Base-by-base conservation (phyloP, 2,797 vertebrate species). In the Peromyscus nudipes region DNA sequence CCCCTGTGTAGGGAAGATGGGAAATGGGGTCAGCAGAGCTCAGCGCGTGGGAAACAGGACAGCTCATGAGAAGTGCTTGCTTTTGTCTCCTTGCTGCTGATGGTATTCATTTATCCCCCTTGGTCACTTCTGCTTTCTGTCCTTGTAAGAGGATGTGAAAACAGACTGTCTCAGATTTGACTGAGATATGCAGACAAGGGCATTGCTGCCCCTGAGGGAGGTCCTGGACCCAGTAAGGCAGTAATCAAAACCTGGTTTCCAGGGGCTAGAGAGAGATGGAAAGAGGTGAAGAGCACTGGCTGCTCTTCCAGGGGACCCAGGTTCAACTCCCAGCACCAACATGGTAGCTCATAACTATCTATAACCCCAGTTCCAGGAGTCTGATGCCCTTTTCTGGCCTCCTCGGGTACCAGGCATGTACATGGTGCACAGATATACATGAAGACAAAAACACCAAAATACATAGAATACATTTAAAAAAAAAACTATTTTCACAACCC, bases 1-100 rank as follows among this genome's bases (percentile, higher is more conserved):
- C 99, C 31, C 99, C 99, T 99, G 96, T 82, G 49, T 69, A 76
- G 93, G 67, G 71, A 86, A 69, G 82, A 43, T 27, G 1, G n/a
- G 79, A 34, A 65, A 71, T 8, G 2, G 75, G 60, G 7, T 75
- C 0, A 2, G 85, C 62, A 88, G 62, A 46, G 14, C 31, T 31
- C 64, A 17, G 43, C 12, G 37, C 57, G n/a, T 21, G 40, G 67
- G 85, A 84, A 55, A 67, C 6, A 7, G 57, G 19, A 60, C 55
- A 2, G 8, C 23, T 27, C 19, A 0, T 5, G 80, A 14, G 7
- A 57, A 19, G 80, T 0, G 29, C 69, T 89, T 31, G 73, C 13
- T 62, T 34, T 62, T 2, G 29, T 77, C 34, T 83, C 84, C n/a
- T 64, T 11, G 2, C 49, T 23, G 0, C 21, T 37, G 37, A 4